Conservation (phyloP, 2,113 vertebrate species). For the Buteo buteo region DNA sequence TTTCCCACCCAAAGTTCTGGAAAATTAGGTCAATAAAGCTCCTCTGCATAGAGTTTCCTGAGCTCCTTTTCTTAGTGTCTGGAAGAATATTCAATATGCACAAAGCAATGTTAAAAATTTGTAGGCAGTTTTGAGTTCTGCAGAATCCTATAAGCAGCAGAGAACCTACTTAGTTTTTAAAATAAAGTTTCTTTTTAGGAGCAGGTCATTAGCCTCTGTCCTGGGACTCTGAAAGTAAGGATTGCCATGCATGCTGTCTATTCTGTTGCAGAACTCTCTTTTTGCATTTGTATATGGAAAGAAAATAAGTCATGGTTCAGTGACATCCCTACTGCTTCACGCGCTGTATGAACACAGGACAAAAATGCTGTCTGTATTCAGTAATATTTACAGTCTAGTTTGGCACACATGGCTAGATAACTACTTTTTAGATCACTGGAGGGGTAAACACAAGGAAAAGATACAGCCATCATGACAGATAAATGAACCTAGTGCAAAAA, state of each 20-base stretch:
- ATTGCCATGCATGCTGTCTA: rapidly evolving
- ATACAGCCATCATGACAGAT: not conserved
- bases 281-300: not conserved
- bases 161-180: not conserved
- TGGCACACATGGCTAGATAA: not conserved
- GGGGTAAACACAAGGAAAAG: not conserved
- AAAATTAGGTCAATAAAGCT: not conserved
- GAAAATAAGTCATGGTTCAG: not conserved
- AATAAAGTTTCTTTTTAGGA: not conserved
- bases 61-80: not conserved
- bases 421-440: not conserved
- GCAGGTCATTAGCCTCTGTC: not conserved
- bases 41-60: not conserved
- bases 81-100: not conserved
- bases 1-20: not conserved
- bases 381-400: not conserved
- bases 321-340: not conserved
- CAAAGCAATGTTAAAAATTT: not conserved
- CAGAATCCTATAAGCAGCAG: not conserved
- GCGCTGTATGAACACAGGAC: not conserved
- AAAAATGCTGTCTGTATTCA: not conserved
- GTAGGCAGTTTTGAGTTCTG: not conserved
- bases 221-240: not conserved
- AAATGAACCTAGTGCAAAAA: not conserved
- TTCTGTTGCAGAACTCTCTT: not conserved